A percentile compares a stretch with the other conserved stretches of the same genome.
Conservation (phyloP, 2,113 vertebrate genomes). For the Mionectes macconnelli region DNA sequence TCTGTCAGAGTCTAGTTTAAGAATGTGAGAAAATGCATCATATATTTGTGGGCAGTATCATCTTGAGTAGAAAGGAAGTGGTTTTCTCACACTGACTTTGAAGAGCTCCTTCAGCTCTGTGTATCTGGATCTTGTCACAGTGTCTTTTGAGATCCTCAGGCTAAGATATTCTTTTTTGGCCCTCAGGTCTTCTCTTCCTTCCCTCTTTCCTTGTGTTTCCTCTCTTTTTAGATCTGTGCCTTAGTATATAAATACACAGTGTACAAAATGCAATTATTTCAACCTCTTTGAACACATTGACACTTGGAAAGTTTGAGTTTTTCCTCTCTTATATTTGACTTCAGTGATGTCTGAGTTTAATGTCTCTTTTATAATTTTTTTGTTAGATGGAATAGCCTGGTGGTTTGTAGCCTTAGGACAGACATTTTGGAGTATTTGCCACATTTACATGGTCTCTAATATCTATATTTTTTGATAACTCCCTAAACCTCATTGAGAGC, state of each 20-base stretch:
- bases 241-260: background rate
- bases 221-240: background rate
- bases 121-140: background rate
- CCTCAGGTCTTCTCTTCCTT: background rate
- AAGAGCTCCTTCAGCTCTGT: background rate
- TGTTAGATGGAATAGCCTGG: background rate
- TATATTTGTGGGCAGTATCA: background rate
- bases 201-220: background rate
- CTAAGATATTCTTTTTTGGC: background rate
- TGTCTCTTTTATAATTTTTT: background rate
- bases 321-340: background rate
- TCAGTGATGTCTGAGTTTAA: background rate
- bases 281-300: background rate
- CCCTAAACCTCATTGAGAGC: background rate
- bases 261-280: background rate
- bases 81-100: background rate
- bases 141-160: background rate
- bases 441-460: background rate
- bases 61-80: background rate
- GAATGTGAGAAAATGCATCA: fast-evolving
- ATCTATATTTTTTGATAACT: background rate
- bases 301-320: background rate
- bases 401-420: background rate
- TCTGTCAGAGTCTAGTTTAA: background rate
- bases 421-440: background rate